phyloP scores from a whole-genome alignment of 2,888 invertebrate species.

The Octodonta nipae region DNA sequence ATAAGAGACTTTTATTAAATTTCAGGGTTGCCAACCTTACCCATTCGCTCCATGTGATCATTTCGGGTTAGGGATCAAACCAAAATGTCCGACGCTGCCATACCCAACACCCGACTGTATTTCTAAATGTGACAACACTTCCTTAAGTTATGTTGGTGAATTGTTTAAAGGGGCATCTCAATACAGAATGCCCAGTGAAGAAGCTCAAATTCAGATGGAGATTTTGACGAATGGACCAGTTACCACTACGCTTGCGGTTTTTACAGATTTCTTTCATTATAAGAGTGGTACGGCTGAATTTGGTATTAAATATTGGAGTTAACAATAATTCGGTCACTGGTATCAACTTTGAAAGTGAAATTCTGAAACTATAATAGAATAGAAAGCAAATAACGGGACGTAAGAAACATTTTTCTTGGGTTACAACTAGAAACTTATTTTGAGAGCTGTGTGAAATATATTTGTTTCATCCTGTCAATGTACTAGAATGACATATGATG shows the following conservation, averaged over 20 bases:
- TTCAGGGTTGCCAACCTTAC: background rate
- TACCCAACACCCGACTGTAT: slow-evolving; percentile 9
- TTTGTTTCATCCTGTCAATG: too few relatives aligned
- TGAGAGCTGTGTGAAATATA: too few relatives aligned
- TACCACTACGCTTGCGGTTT: slow-evolving; percentile 71
- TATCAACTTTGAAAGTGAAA: too few relatives aligned
- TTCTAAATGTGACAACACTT: slow-evolving; percentile 7
- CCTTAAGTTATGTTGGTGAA: slow-evolving; percentile 8
- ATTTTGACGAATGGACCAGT: slow-evolving; percentile 69
- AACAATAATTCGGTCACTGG: too few relatives aligned
- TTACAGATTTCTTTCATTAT: slow-evolving; percentile 64
- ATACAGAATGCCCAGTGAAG: slow-evolving; percentile 26
- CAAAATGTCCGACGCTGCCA: background rate
- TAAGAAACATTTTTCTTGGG: too few relatives aligned
- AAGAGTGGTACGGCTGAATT: slow-evolving; percentile 57
- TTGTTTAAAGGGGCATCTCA: slow-evolving; percentile 11
- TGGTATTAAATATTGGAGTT: too few relatives aligned
- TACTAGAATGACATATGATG: too few relatives aligned
- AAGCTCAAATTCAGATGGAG: slow-evolving; percentile 55
- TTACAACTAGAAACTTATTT: too few relatives aligned
- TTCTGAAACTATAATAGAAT: too few relatives aligned
- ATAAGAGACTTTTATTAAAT: too few relatives aligned
- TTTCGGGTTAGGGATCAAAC: background rate
- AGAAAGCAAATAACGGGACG: too few relatives aligned
- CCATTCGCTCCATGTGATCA: background rate